Conservation (phyloP, 2,113 vertebrate genomes). For the Equus quagga region DNA sequence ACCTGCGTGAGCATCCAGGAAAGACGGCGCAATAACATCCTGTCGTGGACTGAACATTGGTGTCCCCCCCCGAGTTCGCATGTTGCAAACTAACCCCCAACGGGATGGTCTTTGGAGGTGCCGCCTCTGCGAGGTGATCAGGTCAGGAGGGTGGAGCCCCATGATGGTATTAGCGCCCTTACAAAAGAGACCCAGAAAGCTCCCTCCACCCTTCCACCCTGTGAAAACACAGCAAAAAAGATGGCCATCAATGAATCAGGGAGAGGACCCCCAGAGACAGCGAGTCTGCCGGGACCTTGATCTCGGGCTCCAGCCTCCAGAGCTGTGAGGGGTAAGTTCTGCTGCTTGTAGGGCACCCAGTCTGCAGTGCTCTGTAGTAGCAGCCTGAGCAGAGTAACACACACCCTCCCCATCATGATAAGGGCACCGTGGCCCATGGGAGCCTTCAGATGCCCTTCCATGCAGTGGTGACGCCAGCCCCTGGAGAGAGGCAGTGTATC, state of each 20-base stretch:
- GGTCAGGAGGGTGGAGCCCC: not conserved
- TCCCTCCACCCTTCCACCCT: not conserved
- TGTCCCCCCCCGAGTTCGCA: not conserved
- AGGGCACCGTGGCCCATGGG: accelerated
- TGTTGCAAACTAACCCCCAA: not conserved
- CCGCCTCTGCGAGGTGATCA: not conserved
- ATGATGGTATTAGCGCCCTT: not conserved
- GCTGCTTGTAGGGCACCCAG: not conserved
- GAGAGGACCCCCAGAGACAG: not conserved
- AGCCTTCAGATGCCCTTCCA: not conserved
- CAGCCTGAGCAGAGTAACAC: not conserved
- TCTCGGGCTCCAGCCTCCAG: not conserved
- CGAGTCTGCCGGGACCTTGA: not conserved
- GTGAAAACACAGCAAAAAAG: not conserved
- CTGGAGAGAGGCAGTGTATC: not conserved
- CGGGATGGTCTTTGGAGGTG: not conserved
- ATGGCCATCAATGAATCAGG: not conserved
- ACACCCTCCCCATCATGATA: accelerated
- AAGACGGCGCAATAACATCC: accelerated
- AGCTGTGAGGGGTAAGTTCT: accelerated
- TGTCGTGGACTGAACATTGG: not conserved
- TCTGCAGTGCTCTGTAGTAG: not conserved
- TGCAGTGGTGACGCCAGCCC: accelerated
- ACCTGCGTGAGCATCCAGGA: not conserved
- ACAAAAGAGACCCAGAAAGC: not conserved